Conservation (phyloP, 1,140 invertebrate species). For the Portunus trituberculatus region DNA sequence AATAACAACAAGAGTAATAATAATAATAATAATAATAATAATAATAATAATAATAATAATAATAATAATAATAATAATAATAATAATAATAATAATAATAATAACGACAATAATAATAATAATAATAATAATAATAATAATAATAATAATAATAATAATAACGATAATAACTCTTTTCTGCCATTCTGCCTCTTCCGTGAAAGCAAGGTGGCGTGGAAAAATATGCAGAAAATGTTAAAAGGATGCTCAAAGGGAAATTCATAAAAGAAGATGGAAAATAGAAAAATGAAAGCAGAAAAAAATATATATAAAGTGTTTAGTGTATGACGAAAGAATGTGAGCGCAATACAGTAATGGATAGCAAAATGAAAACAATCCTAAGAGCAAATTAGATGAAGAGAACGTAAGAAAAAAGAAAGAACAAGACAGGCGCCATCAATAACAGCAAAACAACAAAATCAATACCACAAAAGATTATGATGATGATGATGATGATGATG, state of each 20-base stretch:
- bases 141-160: slow-evolving; percentile 45
- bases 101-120: slow-evolving; percentile 45
- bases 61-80: not conserved
- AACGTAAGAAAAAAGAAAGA: not conserved
- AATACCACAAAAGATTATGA: not conserved
- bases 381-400: not conserved
- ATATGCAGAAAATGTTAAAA: no score
- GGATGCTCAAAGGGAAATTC: no score
- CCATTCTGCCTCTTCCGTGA: no score
- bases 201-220: no score
- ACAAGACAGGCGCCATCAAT: not conserved
- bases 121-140: slow-evolving; percentile 45
- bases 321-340: no score
- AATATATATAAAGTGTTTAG: no score
- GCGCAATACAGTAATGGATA: not conserved
- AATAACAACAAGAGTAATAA: not conserved
- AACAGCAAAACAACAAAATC: slow-evolving; percentile 30
- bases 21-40: no score
- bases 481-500: not conserved
- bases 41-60: slow-evolving; percentile 14
- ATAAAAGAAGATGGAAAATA: not conserved
- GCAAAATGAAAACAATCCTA: not conserved
- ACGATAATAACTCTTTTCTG: not conserved
- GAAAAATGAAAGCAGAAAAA: not conserved
- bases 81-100: not conserved